Evolutionary conservation across 2,888 invertebrate genomes (phyloP).

Genomic region (Dioctria linearis): DNA sequence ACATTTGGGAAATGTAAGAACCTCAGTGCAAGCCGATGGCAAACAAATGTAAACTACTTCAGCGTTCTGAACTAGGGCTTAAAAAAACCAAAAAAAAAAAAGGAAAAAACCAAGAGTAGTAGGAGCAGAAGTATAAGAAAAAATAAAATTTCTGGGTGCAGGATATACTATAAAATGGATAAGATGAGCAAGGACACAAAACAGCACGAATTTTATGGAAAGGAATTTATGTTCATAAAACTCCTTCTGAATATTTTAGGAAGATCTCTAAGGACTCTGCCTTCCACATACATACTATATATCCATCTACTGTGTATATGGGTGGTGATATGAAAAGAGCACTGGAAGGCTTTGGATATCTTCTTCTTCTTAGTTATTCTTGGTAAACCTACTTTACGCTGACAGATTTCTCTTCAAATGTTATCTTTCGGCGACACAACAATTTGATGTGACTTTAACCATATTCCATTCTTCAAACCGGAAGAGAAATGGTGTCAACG

Average conservation of each 20-base stretch:
- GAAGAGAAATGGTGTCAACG: conserved; percentile 25
- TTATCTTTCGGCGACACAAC: conserved; percentile 44
- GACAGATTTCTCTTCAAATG: conserved; percentile 49
- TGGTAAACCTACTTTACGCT: conserved; percentile 23
- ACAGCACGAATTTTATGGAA: conserved; percentile 19
- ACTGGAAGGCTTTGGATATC: neutral
- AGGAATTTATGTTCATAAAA: conserved; percentile 50
- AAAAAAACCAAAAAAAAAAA: no score
- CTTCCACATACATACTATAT: neutral
- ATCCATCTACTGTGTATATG: neutral
- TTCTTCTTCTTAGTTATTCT: conserved; percentile 8
- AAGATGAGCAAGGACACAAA: conserved; percentile 13
- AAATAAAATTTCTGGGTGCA: conserved; percentile 7
- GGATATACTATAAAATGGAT: conserved; percentile 6
- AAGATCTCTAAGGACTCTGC: conserved; percentile 15
- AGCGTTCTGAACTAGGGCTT: neutral
- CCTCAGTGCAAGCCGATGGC: conserved; percentile 22
- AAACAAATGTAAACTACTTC: conserved; percentile 24
- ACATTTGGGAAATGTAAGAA: conserved; percentile 17
- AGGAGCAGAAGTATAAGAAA: neutral
- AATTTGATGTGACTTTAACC: conserved; percentile 38
- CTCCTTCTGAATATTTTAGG: conserved; percentile 53
- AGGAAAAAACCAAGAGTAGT: no score
- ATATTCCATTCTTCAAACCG: conserved; percentile 5
- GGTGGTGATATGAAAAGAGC: neutral